Evolutionary conservation across 1,140 invertebrate genomes (phyloP), one percentile per base, ranked within the genome.

Genomic region (Philopotamus ludificatus): DNA sequence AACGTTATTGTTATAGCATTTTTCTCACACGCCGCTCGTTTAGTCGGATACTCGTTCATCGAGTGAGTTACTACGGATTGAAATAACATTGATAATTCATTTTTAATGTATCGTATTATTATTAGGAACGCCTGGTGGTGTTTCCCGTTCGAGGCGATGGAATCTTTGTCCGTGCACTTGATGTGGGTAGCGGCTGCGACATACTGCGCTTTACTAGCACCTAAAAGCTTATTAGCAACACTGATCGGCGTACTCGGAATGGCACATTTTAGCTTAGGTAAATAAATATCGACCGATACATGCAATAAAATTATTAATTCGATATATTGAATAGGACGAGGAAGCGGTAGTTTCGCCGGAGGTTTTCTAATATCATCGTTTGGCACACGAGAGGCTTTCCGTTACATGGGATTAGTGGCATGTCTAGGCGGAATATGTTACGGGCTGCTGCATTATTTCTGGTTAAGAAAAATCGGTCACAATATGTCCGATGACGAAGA

Each of bases 161-260:
- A 95, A 78, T 87, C 89, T 1, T 77, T 94, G 7, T 92, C 91
- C 0, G 91, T 91, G 53, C 91, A 93, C 73, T 77, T 95, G 28
- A 91, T 94, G 89, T 93, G 90, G 88, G 89, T 92, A 7, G 89
- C 91, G n/a, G 89, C 90, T 1, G 89, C 90, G 3, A 92, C 90
- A 0, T 94, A 93, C 75, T 91, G 89, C 73, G 87, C 88, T 8
- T 82, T 90, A 71, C 77, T 93, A 54, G 87, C 91, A 15, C 91
- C 92, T 0, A 88, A 88, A 75, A 91, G 85, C 71, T 75, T 94
- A 41, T 75, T 93, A 18, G 91, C 90, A 15, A 93, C 91, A 3
- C 77, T 93, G 16, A 91, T 92, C 68, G 90, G 91, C 34, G 84
- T 93, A 0, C 77, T 92, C 26, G 90, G 89, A 66, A 91, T 92